phyloP scores from a whole-genome alignment of 2,797 vertebrate species.

The Falco rusticolus region DNA sequence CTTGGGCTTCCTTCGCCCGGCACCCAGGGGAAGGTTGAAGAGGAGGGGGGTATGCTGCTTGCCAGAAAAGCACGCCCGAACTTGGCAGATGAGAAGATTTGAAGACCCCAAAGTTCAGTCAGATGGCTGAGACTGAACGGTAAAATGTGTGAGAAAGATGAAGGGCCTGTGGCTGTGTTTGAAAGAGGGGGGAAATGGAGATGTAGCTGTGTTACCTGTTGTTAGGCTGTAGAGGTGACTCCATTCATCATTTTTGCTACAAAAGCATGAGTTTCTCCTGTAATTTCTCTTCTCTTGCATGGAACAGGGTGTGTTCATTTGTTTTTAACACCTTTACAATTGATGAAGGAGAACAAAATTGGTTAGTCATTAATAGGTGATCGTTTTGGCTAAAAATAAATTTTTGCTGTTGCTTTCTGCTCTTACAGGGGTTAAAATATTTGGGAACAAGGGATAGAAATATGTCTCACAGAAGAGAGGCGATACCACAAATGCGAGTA shows the following conservation, averaged over 20 bases:
- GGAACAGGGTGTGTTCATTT: neutral
- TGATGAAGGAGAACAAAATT: neutral
- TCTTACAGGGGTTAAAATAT: neutral
- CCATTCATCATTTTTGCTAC: neutral
- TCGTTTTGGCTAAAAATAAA: neutral
- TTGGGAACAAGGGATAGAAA: neutral
- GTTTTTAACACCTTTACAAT: neutral
- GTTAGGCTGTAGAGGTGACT: neutral
- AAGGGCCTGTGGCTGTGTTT: neutral
- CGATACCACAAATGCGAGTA: neutral
- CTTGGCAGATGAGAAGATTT: neutral
- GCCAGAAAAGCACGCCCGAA: neutral
- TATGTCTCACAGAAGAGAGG: neutral
- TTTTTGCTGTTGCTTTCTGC: neutral
- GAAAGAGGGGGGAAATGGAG: neutral
- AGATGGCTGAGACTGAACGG: neutral
- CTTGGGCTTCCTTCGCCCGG: neutral
- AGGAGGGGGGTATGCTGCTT: neutral
- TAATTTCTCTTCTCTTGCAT: neutral
- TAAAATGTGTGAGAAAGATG: neutral
- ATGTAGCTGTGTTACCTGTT: neutral
- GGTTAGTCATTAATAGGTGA: neutral
- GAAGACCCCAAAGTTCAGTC: neutral
- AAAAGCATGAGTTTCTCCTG: neutral
- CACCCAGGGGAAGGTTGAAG: neutral